Conservation (phyloP, 2,797 vertebrate species). For the Parauchenoglanis punctatus region DNA sequence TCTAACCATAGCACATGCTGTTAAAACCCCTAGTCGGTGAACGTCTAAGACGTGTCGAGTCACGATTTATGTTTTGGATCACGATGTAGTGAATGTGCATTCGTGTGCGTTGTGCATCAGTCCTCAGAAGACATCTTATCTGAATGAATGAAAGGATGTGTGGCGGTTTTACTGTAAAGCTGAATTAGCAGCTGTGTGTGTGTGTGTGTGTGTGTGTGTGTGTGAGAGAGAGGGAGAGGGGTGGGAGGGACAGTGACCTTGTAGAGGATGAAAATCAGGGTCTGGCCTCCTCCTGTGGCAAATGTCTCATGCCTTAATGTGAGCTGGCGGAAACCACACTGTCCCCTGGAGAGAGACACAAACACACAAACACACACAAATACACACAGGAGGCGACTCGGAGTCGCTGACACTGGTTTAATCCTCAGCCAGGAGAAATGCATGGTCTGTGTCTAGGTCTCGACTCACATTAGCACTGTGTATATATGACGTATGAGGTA, state of each 20-base stretch:
- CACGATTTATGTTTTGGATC: neutral
- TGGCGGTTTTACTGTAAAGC: neutral
- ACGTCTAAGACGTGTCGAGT: neutral
- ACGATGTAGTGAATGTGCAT: neutral
- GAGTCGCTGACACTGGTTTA: slow-evolving; percentile 66
- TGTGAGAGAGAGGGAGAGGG: slow-evolving; percentile 20
- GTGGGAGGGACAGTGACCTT: slow-evolving; percentile 52
- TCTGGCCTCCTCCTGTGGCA: slow-evolving; percentile 70
- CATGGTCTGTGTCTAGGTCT: slow-evolving; percentile 59
- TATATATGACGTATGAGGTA: slow-evolving; percentile 37
- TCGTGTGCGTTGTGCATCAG: neutral
- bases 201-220: neutral
- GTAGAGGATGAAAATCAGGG: slow-evolving; percentile 51
- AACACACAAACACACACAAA: slow-evolving; percentile 26
- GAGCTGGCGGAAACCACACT: slow-evolving; percentile 79
- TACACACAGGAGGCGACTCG: slow-evolving; percentile 31
- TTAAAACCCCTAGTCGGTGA: neutral
- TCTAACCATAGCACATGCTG: neutral
- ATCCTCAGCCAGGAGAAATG: slow-evolving; percentile 68
- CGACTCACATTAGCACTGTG: slow-evolving; percentile 66
- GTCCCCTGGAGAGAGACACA: slow-evolving; percentile 68
- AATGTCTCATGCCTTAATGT: slow-evolving; percentile 75
- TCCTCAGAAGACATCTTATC: neutral
- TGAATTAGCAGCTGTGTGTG: neutral
- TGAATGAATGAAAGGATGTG: neutral